Evolutionary conservation across 2,797 vertebrate genomes (phyloP).

Genomic region (Alosa sapidissima): DNA sequence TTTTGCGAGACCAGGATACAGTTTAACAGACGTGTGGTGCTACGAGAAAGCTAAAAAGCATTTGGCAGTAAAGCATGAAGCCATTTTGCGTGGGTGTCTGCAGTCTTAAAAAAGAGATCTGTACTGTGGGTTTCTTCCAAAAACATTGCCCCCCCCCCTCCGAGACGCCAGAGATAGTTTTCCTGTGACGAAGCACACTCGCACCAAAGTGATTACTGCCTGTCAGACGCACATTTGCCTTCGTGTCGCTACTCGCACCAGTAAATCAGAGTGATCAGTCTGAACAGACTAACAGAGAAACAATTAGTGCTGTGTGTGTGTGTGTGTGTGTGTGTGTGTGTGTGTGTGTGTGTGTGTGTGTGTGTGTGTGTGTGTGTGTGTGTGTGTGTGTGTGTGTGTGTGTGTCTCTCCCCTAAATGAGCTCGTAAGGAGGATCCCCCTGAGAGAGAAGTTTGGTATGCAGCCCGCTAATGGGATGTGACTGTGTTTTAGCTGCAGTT

Average conservation of each 20-base stretch:
- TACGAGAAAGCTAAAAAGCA: not conserved
- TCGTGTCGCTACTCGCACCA: conserved; percentile 54
- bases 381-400: not conserved
- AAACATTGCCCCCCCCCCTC: not conserved
- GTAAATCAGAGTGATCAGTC: conserved; percentile 47
- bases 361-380: not conserved
- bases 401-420: not conserved
- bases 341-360: not conserved
- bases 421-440: not conserved
- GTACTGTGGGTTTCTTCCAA: not conserved
- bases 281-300: conserved; percentile 29
- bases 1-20: not conserved
- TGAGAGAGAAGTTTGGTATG: conserved; percentile 10
- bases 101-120: not conserved
- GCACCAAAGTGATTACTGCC: conserved; percentile 41
- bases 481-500: conserved; percentile 22
- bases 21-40: not conserved
- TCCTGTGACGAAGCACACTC: conserved; percentile 39
- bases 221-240: conserved; percentile 9
- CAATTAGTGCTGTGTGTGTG: conserved; percentile 21
- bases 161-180: conserved; percentile 42
- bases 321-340: not conserved
- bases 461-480: conserved; percentile 11
- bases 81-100: not conserved
- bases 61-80: not conserved